Base-by-base conservation (phyloP, 2,797 vertebrate genomes). In the Urophycis tenuis region DNA sequence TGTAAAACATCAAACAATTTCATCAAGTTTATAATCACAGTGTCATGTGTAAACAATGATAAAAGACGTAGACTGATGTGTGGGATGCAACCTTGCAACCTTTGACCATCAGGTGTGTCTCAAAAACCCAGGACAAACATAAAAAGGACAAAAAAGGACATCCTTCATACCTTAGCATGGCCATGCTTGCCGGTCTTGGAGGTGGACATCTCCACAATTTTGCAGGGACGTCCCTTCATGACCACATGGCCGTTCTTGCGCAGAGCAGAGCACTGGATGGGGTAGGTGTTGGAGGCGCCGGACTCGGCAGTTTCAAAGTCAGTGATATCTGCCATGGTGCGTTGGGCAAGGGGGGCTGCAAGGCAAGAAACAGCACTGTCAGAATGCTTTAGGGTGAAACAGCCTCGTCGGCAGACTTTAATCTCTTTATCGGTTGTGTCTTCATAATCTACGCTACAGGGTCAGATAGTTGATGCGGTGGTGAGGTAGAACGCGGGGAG, bases 261-360 rank as follows among this genome's bases (percentile, higher is more conserved):
- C 92, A 96, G 92, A 64, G 95, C 94, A 30, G 95, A 95, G 89
- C 95, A 96, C 86, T 96, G 95, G 92, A 94, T 94, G 75, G 95
- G 95, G 77, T 91, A 95, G 72, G 95, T 96, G 88, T 83, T 86
- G 80, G 95, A 96, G 81, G 95, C 91, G 78, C 94, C 95, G 53
- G 97, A 96, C 90, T 99, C 97, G 69, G 94, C 96, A 74, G 94
- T 95, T 75, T 89, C 91, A 92, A 99, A 99, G 91, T 99, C 96
- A 84, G 95, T 89, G 89, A 96, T 89, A 87, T 97, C 96, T 87
- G 95, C 93, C 96, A 97, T 97, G 91, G 91, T 94, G 92, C 86
- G 85, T 83, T 90, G 88, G 89, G 90, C 91, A 86, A 84, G 90
- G 88, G 88, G 89, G 83, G 87, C 93, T 94, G 83, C 5, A 39